Evolutionary conservation across 2,888 invertebrate species (phyloP), one percentile per base, ranked within the genome.

Genomic region (Drosophila ezoana): DNA sequence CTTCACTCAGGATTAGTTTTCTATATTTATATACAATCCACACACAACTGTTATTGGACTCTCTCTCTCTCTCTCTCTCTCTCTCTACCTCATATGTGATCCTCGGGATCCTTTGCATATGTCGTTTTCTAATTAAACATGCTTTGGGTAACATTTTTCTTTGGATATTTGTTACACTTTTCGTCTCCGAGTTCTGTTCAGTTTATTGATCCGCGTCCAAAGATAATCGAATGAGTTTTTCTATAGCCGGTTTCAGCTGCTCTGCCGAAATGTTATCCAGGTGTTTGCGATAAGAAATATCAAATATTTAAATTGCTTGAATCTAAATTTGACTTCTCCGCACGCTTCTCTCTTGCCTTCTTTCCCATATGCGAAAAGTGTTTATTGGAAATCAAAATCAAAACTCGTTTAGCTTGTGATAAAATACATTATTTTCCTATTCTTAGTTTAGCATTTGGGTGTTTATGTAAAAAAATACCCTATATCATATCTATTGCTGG

Each of bases 51-150:
- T 67, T 57, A 51, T 47, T 38, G 32, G 37, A n/a, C 41, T 64
- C 57, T 20, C 20, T 8, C 20, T 53, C 20, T 37, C 9, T 32
- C 20, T 53, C 20, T 37, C 41, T 64, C 57, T 20, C 20, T 8
- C 20, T 53, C 20, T 37, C 9, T 32, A 16, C 14, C 40, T 61
- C 45, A n/a, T 53, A 14, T 44, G 53, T 61, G 49, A 48, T 35
- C 40, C 44, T 47, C 28, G 32, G 4, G 38, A 57, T 47, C 41
- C 43, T 62, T 83, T 83, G 83, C 83, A 83, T 83, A 83, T 84
- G 87, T 79, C 87, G 79, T 77, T 78, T 72, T 72, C 71, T 79
- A 84, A 87, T 87, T 87, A 87, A 83, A 87, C 81, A 83, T 65
- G 57, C 54, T 38, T 47, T 14, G 35, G 40, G 35, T 35, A 35